Percentiles rank a stretch among this genome's conserved stretches.
phyloP scores from a whole-genome alignment of 1,140 invertebrate genomes.

The Myzus persicae region DNA sequence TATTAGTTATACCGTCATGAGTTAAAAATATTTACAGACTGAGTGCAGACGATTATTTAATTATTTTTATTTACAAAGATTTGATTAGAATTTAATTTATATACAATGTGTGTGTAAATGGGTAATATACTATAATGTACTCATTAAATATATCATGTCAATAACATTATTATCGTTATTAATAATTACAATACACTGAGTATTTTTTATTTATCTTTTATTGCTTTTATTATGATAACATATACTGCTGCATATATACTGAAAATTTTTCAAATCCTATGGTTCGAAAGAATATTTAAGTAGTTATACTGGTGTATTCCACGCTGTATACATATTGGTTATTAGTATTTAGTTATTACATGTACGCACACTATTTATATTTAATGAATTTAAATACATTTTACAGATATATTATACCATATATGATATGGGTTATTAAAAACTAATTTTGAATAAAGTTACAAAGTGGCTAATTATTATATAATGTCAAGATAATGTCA shows the following conservation, averaged over 20 bases:
- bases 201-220: not conserved
- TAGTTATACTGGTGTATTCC: not conserved
- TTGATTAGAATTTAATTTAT: slow-evolving; percentile 4
- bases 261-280: not conserved
- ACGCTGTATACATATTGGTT: not conserved
- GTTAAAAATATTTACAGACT: not conserved
- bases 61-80: not conserved
- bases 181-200: not conserved
- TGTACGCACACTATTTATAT: not conserved
- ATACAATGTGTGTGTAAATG: not conserved
- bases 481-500: slow-evolving; percentile 12
- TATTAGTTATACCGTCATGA: not conserved
- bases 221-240: not conserved
- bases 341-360: not conserved
- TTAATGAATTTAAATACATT: not conserved
- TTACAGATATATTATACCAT: not conserved
- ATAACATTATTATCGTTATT: slow-evolving; percentile 5
- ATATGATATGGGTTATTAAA: not conserved
- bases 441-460: not conserved
- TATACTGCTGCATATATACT: not conserved
- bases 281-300: not conserved
- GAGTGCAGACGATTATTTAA: not conserved
- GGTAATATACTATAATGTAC: not conserved
- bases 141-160: not conserved
- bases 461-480: not conserved